These are phyloP conservation scores for Mimachlamys varia DNA, from an alignment of 2,888 invertebrate species.

Conservation along the genomic window DNA sequence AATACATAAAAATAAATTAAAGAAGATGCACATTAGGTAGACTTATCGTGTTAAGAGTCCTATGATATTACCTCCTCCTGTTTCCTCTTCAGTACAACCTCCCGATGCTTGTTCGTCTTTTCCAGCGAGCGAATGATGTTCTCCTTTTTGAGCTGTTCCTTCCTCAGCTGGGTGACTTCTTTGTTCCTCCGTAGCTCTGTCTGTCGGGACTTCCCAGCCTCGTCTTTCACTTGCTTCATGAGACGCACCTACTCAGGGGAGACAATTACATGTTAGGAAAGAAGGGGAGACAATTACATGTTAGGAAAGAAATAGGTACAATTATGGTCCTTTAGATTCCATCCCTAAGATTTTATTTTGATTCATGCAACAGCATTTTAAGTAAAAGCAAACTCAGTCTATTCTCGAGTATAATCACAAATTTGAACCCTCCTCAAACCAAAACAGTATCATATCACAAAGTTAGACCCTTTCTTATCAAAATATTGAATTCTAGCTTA, in stretches of 20 bases:
- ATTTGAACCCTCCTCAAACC: too few relatives aligned
- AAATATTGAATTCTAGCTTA: too few relatives aligned
- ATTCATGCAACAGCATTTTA: too few relatives aligned
- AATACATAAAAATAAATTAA: too few relatives aligned
- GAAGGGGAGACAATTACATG: background rate
- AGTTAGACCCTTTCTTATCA: too few relatives aligned
- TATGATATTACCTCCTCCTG: slow-evolving; percentile 77
- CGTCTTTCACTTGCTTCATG: slow-evolving; percentile 96
- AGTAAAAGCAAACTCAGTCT: too few relatives aligned
- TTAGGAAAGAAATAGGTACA: background rate
- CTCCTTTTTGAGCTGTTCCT: slow-evolving; percentile 94
- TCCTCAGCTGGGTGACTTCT: slow-evolving; percentile 95
- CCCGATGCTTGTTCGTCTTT: slow-evolving; percentile 92
- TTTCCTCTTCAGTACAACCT: slow-evolving; percentile 89
- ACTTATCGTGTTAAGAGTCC: too few relatives aligned
- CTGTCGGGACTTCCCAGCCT: slow-evolving; percentile 88
- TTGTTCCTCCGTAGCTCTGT: slow-evolving; percentile 90
- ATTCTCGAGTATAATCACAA: too few relatives aligned
- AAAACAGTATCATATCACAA: too few relatives aligned
- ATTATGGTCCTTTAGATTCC: background rate
- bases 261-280: background rate
- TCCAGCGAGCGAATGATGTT: slow-evolving; percentile 93
- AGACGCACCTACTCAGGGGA: slow-evolving; percentile 83
- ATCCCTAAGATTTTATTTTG: too few relatives aligned
- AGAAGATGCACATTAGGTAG: too few relatives aligned